A percentile compares a stretch with the other conserved stretches of the same genome.
These are phyloP conservation scores for Pomacea maculata DNA, from an alignment of 1,140 invertebrate species.

Conservation along the genomic window DNA sequence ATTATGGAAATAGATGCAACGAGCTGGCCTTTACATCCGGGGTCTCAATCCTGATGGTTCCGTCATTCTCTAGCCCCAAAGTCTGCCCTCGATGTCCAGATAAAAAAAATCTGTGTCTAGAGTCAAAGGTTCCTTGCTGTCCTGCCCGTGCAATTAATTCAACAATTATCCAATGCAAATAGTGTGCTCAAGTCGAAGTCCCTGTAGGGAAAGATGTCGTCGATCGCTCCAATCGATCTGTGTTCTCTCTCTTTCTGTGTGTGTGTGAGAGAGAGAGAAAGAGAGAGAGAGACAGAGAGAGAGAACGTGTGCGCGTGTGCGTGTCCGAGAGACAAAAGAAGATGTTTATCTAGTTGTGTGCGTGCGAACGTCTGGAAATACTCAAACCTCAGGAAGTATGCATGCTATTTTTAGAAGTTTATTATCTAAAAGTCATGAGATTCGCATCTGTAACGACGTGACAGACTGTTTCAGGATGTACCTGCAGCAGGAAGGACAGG, in stretches of 20 bases:
- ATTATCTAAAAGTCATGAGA: background rate
- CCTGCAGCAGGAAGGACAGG: background rate
- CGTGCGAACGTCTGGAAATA: background rate
- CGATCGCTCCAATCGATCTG: background rate
- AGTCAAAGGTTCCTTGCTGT: background rate
- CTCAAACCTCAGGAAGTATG: background rate
- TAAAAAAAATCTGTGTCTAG: background rate
- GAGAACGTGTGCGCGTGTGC: background rate
- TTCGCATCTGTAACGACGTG: background rate
- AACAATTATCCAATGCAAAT: slow-evolving; percentile 5
- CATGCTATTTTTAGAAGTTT: background rate
- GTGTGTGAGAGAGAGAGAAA: background rate
- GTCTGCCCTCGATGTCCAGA: background rate
- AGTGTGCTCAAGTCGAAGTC: background rate
- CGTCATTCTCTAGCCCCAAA: background rate
- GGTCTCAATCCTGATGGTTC: background rate
- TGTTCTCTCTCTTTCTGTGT: background rate
- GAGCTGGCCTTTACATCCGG: background rate
- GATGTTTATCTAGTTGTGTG: background rate
- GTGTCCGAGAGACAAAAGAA: background rate
- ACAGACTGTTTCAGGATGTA: slow-evolving; percentile 1
- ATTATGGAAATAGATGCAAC: too few species aligned
- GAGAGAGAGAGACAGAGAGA: background rate
- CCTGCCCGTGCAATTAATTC: background rate
- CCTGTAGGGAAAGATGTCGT: background rate